phyloP scores from a whole-genome alignment of 2,888 invertebrate genomes.

The Thysanoteuthis rhombus region DNA sequence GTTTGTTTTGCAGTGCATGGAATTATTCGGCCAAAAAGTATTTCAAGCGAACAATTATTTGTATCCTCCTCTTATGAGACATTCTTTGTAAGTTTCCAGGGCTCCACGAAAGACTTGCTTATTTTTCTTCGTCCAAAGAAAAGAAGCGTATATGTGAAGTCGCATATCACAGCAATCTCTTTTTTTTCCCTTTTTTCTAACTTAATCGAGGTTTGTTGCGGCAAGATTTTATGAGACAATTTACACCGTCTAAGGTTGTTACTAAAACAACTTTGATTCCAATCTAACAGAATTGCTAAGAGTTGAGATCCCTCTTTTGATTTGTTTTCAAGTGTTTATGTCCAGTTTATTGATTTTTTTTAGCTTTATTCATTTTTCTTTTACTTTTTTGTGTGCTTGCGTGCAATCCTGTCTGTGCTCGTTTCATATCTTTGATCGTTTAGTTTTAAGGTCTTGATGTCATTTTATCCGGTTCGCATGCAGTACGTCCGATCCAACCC shows the following conservation, averaged over 20 bases:
- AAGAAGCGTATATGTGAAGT: no score
- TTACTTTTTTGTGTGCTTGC: background rate
- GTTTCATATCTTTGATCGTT: background rate
- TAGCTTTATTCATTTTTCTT: background rate
- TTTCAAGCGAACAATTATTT: no score
- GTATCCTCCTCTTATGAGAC: no score
- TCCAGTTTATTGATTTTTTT: background rate
- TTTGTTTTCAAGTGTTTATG: background rate
- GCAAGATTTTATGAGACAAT: background rate
- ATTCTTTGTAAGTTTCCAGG: no score
- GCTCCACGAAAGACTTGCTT: no score
- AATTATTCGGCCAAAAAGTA: no score
- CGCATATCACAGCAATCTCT: no score
- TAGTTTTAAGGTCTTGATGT: background rate
- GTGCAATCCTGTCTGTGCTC: background rate
- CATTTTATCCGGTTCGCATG: background rate
- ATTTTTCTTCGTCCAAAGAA: no score
- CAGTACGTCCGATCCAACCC: background rate
- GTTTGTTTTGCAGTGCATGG: no score
- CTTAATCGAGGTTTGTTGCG: no score
- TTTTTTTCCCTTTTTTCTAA: no score
- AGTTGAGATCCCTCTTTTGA: background rate
- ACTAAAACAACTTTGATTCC: background rate
- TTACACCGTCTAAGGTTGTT: background rate
- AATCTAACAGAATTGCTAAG: background rate